Percentiles rank a stretch among this genome's conserved stretches.
These are phyloP conservation scores for Notocelia uddmanniana DNA, from an alignment of 2,888 invertebrate species.

Conservation along the genomic window DNA sequence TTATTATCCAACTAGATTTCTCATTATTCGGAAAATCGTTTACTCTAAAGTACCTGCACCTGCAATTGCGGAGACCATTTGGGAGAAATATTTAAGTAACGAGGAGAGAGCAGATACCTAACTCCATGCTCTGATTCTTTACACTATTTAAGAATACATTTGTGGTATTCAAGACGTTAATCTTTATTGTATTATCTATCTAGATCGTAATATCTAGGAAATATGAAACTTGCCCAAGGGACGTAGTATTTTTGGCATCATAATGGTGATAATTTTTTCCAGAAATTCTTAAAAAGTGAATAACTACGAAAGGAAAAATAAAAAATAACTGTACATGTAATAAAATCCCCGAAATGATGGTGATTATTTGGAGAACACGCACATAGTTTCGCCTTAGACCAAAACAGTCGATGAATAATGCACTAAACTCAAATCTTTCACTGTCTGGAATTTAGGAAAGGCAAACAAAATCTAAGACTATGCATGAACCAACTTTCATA, in stretches of 20 bases:
- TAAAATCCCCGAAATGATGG: no score
- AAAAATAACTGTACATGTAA: background rate
- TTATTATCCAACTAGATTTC: no score
- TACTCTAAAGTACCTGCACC: background rate
- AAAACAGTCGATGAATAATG: background rate
- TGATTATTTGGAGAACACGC: no score
- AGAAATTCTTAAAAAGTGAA: background rate
- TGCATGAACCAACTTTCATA: background rate
- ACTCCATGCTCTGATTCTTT: conserved; percentile 26
- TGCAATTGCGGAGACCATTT: conserved; percentile 21
- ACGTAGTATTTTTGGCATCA: background rate
- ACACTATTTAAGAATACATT: conserved; percentile 8
- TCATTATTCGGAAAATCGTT: background rate
- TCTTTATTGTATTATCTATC: background rate
- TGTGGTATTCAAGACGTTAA: background rate
- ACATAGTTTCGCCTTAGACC: background rate
- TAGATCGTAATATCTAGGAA: conserved; percentile 3
- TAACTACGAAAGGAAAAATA: background rate
- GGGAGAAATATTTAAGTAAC: conserved; percentile 27
- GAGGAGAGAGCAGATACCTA: conserved; percentile 12
- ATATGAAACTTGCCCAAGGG: background rate
- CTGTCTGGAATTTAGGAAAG: background rate
- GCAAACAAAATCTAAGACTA: background rate
- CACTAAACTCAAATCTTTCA: no score
- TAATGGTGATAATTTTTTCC: no score